phyloP scores from a whole-genome alignment of 2,888 invertebrate genomes.

The Ophion ellenae region DNA sequence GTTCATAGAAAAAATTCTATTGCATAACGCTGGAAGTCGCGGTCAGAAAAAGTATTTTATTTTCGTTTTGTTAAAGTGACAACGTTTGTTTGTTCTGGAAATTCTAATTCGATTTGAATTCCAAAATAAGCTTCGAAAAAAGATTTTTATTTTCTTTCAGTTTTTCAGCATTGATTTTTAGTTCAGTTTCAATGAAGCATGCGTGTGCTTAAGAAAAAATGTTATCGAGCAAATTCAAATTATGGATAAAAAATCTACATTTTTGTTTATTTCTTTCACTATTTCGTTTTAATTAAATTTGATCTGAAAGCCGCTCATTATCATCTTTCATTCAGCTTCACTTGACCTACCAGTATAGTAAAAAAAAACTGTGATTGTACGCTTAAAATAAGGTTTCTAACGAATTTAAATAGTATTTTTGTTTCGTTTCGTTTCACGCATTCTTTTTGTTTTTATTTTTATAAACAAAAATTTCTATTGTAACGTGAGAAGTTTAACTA shows the following conservation, averaged over 20 bases:
- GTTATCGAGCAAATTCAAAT: too few relatives aligned
- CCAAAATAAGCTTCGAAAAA: background rate
- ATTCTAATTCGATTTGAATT: background rate
- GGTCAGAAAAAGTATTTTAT: background rate
- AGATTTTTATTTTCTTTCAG: slow-evolving; percentile 55
- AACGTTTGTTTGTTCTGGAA: background rate
- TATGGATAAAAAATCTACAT: background rate
- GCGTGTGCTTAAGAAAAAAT: background rate
- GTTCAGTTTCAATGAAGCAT: background rate
- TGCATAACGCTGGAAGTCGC: too few relatives aligned
- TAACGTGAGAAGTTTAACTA: background rate
- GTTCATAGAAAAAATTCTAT: too few relatives aligned
- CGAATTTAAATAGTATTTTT: slow-evolving; percentile 26
- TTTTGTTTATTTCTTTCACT: background rate
- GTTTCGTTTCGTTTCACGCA: slow-evolving; percentile 17
- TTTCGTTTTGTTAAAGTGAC: background rate
- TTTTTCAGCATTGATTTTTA: background rate
- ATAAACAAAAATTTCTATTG: background rate
- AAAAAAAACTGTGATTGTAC: background rate
- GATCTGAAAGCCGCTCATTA: background rate
- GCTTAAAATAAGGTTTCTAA: background rate
- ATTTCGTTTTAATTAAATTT: background rate
- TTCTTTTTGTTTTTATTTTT: background rate
- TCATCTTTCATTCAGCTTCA: background rate
- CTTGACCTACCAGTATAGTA: background rate